phyloP scores from a whole-genome alignment of 1,140 invertebrate genomes.

The Drosophila seguyi region DNA sequence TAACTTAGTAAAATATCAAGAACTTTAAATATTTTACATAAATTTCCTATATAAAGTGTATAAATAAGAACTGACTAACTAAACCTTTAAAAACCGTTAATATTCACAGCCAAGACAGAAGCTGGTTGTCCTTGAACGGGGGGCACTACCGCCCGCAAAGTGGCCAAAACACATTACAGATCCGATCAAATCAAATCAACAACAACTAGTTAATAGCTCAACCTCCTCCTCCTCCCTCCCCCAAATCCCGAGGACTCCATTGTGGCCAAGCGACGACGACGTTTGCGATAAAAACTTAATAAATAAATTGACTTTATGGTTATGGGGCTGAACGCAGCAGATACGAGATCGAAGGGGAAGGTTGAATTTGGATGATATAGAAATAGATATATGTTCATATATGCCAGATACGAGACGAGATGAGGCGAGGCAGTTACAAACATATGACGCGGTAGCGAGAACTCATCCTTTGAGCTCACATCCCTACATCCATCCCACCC shows the following conservation, averaged over 20 bases:
- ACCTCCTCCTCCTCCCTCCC: neutral
- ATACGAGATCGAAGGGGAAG: conserved; percentile 21
- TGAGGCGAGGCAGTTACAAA: conserved; percentile 10
- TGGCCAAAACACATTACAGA: conserved; percentile 50
- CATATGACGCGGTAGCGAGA: conserved; percentile 32
- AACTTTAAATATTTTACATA: no score
- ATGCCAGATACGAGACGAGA: neutral
- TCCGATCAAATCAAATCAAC: conserved; percentile 52
- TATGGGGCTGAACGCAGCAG: conserved; percentile 58
- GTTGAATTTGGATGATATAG: conserved; percentile 27
- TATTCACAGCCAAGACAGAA: neutral
- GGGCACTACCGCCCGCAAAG: conserved; percentile 23
- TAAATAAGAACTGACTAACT: neutral
- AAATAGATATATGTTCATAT: conserved; percentile 2
- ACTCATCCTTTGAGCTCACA: conserved; percentile 14
- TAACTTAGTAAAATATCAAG: no score
- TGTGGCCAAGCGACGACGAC: conserved; percentile 40
- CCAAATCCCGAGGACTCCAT: conserved; percentile 4
- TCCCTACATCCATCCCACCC: neutral
- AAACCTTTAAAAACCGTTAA: neutral
- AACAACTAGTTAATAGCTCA: conserved; percentile 46
- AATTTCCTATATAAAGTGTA: no score
- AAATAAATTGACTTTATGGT: conserved; percentile 81
- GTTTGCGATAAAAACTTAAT: conserved; percentile 80
- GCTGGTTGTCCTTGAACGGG: conserved; percentile 17